Conservation (phyloP, 2,888 invertebrate genomes). For the Oegoconia quadripuncta region DNA sequence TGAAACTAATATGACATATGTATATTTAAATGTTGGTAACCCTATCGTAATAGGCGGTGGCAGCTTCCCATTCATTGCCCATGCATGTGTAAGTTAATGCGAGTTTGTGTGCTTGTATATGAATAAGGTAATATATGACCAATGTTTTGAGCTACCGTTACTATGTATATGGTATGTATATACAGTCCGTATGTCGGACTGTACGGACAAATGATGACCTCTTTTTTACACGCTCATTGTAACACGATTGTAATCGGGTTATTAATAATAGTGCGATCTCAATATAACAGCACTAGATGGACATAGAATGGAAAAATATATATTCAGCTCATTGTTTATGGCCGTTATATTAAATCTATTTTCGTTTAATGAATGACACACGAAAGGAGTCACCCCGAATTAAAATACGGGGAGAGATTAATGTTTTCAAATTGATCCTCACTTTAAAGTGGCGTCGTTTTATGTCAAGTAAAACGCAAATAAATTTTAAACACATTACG, state of each 20-base stretch:
- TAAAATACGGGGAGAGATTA: conserved; percentile 40
- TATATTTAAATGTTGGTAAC: conserved; percentile 33
- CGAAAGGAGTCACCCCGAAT: conserved; percentile 27
- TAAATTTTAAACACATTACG: conserved; percentile 71
- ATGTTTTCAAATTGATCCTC: conserved; percentile 47
- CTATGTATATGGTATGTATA: conserved; percentile 32
- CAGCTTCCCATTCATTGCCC: conserved; percentile 64
- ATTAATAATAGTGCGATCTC: conserved; percentile 42
- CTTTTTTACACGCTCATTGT: conserved; percentile 42
- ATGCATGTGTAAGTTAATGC: conserved; percentile 27
- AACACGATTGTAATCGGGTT: conserved; percentile 47
- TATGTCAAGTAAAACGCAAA: conserved; percentile 62
- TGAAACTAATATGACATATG: conserved; percentile 14
- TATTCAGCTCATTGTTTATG: conserved; percentile 17
- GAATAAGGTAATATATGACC: conserved; percentile 29
- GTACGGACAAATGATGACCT: conserved; percentile 48
- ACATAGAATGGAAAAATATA: conserved; percentile 20
- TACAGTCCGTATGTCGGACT: conserved; percentile 39
- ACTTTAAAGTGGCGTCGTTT: conserved; percentile 43
- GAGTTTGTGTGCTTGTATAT: conserved; percentile 26
- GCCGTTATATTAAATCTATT: conserved; percentile 34
- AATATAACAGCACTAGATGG: conserved; percentile 34
- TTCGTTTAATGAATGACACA: conserved; percentile 43
- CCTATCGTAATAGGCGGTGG: conserved; percentile 53
- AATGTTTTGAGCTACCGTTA: conserved; percentile 54